Conservation (phyloP, 2,113 vertebrate species). For the Gyps fulvus region DNA sequence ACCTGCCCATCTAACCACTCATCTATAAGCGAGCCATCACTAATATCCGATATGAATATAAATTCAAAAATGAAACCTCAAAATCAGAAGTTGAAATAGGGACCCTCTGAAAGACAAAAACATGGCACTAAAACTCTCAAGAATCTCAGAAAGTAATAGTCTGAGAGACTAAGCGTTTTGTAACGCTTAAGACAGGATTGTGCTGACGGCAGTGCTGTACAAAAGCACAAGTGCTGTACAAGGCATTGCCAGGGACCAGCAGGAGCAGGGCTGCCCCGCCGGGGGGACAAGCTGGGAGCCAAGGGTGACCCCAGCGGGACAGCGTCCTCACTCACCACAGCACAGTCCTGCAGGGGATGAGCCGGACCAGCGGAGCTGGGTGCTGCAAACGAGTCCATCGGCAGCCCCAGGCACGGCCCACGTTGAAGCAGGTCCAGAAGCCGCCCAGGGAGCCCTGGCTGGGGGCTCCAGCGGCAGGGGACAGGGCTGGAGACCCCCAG, state of each 20-base stretch:
- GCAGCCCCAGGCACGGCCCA: not conserved
- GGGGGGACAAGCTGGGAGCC: not conserved
- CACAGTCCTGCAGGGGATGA: too few species aligned
- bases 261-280: not conserved
- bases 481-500: not conserved
- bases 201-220: accelerated
- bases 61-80: not conserved
- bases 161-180: not conserved
- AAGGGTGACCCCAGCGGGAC: too few species aligned
- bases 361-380: accelerated
- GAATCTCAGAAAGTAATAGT: not conserved
- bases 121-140: not conserved
- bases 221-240: too few species aligned
- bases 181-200: not conserved
- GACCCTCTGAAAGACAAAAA: not conserved
- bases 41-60: not conserved
- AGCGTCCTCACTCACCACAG: not conserved
- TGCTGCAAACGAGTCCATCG: accelerated
- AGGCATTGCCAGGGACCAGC: not conserved
- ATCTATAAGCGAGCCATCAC: not conserved
- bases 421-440: not conserved
- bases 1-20: not conserved
- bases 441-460: not conserved
- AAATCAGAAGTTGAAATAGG: not conserved
- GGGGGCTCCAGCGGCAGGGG: not conserved